A percentile compares a stretch with the other conserved stretches of the same genome.
These are phyloP conservation scores for Myrmecobius fasciatus DNA, from an alignment of 2,113 vertebrate species.

Conservation along the genomic window DNA sequence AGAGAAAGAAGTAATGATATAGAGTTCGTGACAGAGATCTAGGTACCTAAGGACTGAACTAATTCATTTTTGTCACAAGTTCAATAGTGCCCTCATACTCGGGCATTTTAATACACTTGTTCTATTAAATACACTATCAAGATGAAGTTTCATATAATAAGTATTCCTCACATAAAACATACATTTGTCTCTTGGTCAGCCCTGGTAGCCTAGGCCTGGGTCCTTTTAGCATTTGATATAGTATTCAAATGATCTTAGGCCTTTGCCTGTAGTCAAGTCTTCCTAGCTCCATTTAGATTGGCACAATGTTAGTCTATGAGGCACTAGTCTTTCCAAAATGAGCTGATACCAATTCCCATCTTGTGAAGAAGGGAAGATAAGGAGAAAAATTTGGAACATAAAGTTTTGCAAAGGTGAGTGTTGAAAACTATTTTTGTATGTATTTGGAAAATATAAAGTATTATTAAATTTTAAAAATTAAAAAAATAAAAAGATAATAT, in stretches of 20 bases:
- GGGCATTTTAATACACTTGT: background rate
- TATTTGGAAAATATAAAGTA: no score
- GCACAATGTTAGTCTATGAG: background rate
- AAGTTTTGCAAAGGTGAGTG: no score
- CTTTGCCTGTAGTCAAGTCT: background rate
- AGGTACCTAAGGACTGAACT: background rate
- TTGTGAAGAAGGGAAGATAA: no score
- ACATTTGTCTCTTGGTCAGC: background rate
- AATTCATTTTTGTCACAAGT: background rate
- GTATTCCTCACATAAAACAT: background rate
- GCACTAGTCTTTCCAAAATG: background rate
- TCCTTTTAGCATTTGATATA: background rate
- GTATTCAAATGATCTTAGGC: background rate
- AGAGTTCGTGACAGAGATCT: background rate
- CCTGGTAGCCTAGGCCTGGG: background rate
- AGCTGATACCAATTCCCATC: background rate
- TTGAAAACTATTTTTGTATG: no score
- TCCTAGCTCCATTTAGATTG: background rate
- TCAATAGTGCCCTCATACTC: background rate
- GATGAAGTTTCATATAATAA: background rate
- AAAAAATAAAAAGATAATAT: no score
- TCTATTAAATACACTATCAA: background rate
- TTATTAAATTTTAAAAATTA: no score
- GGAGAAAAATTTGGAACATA: no score
- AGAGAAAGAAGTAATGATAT: background rate